Evolutionary conservation across 1,140 invertebrate species (phyloP).

Genomic region (Drosophila chauvacae): DNA sequence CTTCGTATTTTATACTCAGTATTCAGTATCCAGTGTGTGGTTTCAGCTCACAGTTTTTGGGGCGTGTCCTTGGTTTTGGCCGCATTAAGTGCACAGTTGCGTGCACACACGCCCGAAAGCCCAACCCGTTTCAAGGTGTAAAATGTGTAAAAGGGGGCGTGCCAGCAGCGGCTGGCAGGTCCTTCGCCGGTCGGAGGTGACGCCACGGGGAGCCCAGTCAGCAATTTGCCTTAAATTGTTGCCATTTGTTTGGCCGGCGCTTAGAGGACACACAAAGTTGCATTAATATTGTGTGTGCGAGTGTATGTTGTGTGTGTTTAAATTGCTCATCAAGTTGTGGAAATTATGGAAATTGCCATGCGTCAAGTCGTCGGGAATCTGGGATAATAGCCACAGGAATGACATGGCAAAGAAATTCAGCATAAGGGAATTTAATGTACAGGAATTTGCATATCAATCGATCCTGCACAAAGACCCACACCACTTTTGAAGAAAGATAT

Average conservation of each 20-base stretch:
- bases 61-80: constrained; percentile 59
- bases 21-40: constrained; percentile 6
- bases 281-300: constrained; percentile 49
- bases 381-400: constrained; percentile 39
- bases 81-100: constrained; percentile 73
- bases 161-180: constrained; percentile 11
- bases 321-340: constrained; percentile 61
- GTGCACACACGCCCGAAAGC: constrained; percentile 61
- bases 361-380: constrained; percentile 36
- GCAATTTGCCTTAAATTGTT: constrained; percentile 80
- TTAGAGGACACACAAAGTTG: constrained; percentile 53
- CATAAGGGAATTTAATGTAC: constrained; percentile 11
- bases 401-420: constrained; percentile 30
- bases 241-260: constrained; percentile 72
- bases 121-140: constrained; percentile 52
- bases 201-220: constrained; percentile 63
- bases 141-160: constrained; percentile 74
- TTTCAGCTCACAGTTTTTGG: constrained; percentile 33
- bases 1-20: constrained; percentile 26
- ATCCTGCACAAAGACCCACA: constrained; percentile 5
- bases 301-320: constrained; percentile 48
- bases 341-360: constrained; percentile 72
- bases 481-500: constrained; percentile 19
- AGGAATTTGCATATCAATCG: constrained; percentile 35
- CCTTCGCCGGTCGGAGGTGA: constrained; percentile 39